Evolutionary conservation across 2,888 invertebrate genomes (phyloP), one percentile per base, ranked within the genome.

Genomic region (Apodemia zela): DNA sequence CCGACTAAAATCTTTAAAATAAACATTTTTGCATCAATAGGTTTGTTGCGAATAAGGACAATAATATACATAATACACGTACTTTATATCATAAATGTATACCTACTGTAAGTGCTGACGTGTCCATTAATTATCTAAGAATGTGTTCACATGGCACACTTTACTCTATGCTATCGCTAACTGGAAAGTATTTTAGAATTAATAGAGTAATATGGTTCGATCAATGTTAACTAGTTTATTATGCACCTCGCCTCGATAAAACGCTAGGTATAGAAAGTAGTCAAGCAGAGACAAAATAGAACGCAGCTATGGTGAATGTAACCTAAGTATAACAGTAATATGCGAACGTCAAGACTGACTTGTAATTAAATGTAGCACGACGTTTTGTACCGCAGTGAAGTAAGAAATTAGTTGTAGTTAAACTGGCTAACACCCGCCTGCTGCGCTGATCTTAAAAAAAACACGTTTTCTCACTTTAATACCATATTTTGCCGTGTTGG

Each of bases 241-340:
- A 63, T 59, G 59, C 58, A 63, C 63, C 59, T 63, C 58, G 62
- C 63, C 63, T 63, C 63, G 49, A 63, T 59, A 63, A 49, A 57
- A 61, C 47, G 63, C 63, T 65, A 63, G 62, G 38, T 59, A 63
- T 69, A 69, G 69, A 69, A 69, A 69, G 69, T 69, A 61, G 67
- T 66, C 60, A 38, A 62, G 59, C 57, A 63, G 49, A 60, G 62
- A 64, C 51, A 59, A 62, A 61, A 51, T 51, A 63, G 63, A 66
- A 66, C 64, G 67, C 65, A 64, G 67, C 65, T 64, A 67, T 69
- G 68, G 66, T 69, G 64, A 66, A 63, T 65, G 62, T 66, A 63
- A 64, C 62, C 59, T 51, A 59, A 60, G 42, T 60, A 51, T 29
- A 54, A 63, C 59, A 45, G 60, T 63, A 51, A 57, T 57, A 57